These are phyloP conservation scores for Dyspetes luteomarginatus DNA, from an alignment of 2,888 invertebrate genomes.

Conservation along the genomic window DNA sequence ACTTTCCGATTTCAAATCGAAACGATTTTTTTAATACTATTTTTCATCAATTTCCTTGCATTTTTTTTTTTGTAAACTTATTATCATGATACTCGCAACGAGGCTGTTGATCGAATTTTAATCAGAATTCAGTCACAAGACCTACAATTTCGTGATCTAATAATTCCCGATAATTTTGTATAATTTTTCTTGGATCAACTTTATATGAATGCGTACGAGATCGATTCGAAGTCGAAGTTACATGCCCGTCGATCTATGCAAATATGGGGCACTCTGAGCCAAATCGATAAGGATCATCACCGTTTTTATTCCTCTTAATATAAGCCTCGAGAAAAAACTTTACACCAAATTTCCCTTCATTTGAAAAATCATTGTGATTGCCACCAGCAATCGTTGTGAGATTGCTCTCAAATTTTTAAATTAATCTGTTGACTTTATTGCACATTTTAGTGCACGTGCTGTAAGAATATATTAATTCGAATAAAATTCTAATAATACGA, in stretches of 20 bases:
- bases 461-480: too few species aligned
- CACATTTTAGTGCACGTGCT: too few species aligned
- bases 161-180: constrained; percentile 15
- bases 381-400: too few species aligned
- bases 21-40: neutral
- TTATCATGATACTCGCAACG: neutral
- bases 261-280: too few species aligned
- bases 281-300: too few species aligned
- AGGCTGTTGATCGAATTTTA: neutral
- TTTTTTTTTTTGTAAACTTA: neutral
- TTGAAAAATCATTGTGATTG: too few species aligned
- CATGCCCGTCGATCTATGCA: constrained; percentile 10
- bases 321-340: too few species aligned
- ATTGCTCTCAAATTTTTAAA: too few species aligned
- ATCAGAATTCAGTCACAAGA: constrained; percentile 14
- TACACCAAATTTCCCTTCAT: too few species aligned
- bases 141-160: constrained; percentile 17
- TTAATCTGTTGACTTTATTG: too few species aligned
- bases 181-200: constrained; percentile 14
- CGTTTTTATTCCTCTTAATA: too few species aligned
- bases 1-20: constrained; percentile 18
- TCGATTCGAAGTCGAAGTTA: constrained; percentile 8
- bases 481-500: too few species aligned
- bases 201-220: neutral
- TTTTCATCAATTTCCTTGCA: neutral